Evolutionary conservation across 2,888 invertebrate genomes (phyloP).

Genomic region (Nomada flava): DNA sequence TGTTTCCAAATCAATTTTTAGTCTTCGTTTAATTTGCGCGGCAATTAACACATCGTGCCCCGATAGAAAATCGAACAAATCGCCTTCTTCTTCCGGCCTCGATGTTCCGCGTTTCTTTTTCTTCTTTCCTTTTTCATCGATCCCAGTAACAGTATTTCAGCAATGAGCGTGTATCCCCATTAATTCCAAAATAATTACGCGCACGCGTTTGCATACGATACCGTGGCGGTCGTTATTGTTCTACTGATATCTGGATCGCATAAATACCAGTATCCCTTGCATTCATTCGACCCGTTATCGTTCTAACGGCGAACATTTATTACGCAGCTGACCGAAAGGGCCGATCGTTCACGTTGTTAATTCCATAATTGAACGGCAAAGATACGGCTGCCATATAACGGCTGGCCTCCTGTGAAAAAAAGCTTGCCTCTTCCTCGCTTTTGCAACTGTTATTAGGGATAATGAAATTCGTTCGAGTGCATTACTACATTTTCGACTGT

Average conservation of each 20-base stretch:
- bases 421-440: background rate
- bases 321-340: constrained; percentile 68
- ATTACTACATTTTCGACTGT: too few relatives aligned
- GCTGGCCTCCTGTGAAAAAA: constrained; percentile 16
- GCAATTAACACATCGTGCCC: constrained; percentile 30
- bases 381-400: constrained; percentile 61
- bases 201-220: constrained; percentile 65
- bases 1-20: constrained; percentile 18
- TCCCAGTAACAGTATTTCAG: constrained; percentile 56
- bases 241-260: constrained; percentile 74
- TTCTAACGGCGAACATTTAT: constrained; percentile 68
- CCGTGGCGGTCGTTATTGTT: constrained; percentile 69
- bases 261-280: constrained; percentile 74
- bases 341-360: constrained; percentile 67
- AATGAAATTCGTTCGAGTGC: too few relatives aligned
- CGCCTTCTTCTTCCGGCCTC: background rate
- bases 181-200: constrained; percentile 73
- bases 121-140: background rate
- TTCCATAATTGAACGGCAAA: constrained; percentile 72
- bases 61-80: constrained; percentile 16
- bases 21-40: constrained; percentile 28
- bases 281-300: constrained; percentile 73
- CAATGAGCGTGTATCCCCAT: constrained; percentile 56
- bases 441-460: background rate
- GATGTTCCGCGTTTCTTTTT: background rate